A percentile compares a stretch with the other conserved stretches of the same genome.
Evolutionary conservation across 2,113 vertebrate genomes (phyloP).

Genomic region (Siniperca knerii): DNA sequence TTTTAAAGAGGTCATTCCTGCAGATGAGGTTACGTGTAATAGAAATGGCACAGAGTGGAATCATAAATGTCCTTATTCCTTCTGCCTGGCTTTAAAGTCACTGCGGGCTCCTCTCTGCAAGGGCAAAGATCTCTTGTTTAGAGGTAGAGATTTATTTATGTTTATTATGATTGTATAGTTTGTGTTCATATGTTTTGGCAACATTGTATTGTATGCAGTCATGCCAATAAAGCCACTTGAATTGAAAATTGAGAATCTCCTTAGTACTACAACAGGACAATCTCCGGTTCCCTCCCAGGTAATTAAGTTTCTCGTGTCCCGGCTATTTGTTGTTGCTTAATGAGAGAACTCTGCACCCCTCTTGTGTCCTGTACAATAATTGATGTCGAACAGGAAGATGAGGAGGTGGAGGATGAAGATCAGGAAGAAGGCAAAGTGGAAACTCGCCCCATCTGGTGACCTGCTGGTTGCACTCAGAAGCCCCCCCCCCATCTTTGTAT

Average conservation of each 20-base stretch:
- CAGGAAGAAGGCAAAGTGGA: slow-evolving; percentile 58
- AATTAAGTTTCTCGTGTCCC: slow-evolving; percentile 68
- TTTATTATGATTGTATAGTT: no score
- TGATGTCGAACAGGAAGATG: slow-evolving; percentile 56
- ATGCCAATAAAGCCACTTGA: no score
- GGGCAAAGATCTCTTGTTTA: slow-evolving; percentile 49
- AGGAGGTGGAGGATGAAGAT: slow-evolving; percentile 57
- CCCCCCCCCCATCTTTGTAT: slow-evolving; percentile 61
- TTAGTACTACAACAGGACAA: slow-evolving; percentile 37
- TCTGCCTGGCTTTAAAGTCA: slow-evolving; percentile 35
- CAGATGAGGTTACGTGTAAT: slow-evolving; percentile 21
- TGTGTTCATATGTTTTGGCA: no score
- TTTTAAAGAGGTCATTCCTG: slow-evolving; percentile 9
- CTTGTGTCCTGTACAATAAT: slow-evolving; percentile 61
- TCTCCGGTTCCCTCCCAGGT: slow-evolving; percentile 53
- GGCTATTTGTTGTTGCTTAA: slow-evolving; percentile 72
- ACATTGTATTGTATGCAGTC: no score
- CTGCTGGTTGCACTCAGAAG: slow-evolving; percentile 16
- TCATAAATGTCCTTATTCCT: slow-evolving; percentile 23
- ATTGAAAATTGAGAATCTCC: slow-evolving; percentile 11
- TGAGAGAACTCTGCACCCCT: slow-evolving; percentile 52
- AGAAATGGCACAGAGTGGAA: slow-evolving; percentile 14
- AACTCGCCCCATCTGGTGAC: slow-evolving; percentile 60
- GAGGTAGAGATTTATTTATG: slow-evolving; percentile 17
- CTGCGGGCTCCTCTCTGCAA: background rate